phyloP scores from a whole-genome alignment of 2,888 invertebrate species.

The Calliphora vomitoria region DNA sequence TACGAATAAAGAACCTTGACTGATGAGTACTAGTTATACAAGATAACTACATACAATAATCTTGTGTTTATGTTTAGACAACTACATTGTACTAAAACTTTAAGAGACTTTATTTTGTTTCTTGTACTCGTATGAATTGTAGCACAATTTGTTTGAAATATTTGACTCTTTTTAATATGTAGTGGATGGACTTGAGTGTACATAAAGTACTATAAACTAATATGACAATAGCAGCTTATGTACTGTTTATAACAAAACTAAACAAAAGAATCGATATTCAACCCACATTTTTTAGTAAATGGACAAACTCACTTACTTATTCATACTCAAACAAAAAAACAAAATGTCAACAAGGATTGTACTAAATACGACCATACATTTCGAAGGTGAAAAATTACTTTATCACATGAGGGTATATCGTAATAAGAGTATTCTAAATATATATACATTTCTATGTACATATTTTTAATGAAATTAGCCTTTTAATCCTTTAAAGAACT shows the following conservation, averaged over 20 bases:
- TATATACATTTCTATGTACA: too few species aligned
- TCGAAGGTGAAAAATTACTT: not conserved
- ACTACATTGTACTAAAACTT: slow-evolving; percentile 14
- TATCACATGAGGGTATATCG: too few species aligned
- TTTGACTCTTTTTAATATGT: slow-evolving; percentile 28
- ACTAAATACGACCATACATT: not conserved
- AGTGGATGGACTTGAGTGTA: not conserved
- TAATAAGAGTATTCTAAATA: too few species aligned
- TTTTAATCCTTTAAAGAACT: too few species aligned
- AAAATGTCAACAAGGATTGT: slow-evolving; percentile 35
- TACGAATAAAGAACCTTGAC: slow-evolving; percentile 46
- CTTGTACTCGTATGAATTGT: not conserved
- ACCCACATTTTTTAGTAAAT: slow-evolving; percentile 45
- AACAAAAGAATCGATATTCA: slow-evolving; percentile 55
- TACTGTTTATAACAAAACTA: slow-evolving; percentile 25
- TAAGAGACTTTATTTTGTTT: slow-evolving; percentile 6
- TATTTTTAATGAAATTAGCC: too few species aligned
- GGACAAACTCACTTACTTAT: not conserved
- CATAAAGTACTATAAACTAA: slow-evolving; percentile 22
- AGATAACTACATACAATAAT: not conserved
- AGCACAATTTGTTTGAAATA: not conserved
- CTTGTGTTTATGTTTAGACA: not conserved
- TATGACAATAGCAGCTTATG: slow-evolving; percentile 40
- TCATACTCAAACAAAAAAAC: not conserved
- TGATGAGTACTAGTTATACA: slow-evolving; percentile 4